Conservation (phyloP, 1,140 invertebrate genomes). For the Anagrus nilaparvatae region DNA sequence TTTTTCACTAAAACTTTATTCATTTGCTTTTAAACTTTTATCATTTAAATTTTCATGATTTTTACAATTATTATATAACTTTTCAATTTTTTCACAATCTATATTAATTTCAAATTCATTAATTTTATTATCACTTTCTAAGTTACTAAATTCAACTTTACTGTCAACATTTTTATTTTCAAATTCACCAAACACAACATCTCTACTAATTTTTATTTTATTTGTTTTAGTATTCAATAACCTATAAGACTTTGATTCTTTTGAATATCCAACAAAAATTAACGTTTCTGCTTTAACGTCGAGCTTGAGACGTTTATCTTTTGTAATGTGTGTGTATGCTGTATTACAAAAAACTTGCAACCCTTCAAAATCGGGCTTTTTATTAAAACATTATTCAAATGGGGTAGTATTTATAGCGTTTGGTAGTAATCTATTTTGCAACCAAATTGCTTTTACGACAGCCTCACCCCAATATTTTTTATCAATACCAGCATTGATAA, state of each 20-base stretch:
- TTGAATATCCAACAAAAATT: constrained; percentile 15
- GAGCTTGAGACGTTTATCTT: constrained; percentile 19
- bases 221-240: constrained; percentile 20
- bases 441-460: not conserved
- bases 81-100: too few relatives aligned
- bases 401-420: not conserved
- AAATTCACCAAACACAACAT: constrained; percentile 25
- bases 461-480: constrained; percentile 1
- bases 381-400: not conserved
- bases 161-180: constrained; percentile 6
- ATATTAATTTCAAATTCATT: too few relatives aligned
- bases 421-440: not conserved
- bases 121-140: too few relatives aligned
- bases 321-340: constrained; percentile 17
- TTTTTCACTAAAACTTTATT: too few relatives aligned
- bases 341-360: not conserved
- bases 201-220: constrained; percentile 22
- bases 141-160: too few relatives aligned
- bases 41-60: too few relatives aligned
- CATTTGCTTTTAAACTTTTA: too few relatives aligned
- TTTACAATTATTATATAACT: too few relatives aligned
- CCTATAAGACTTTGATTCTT: constrained; percentile 11
- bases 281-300: constrained; percentile 10
- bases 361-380: not conserved
- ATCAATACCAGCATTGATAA: not conserved